Percentiles rank a stretch among this genome's conserved stretches.
Conservation (phyloP, 2,113 vertebrate species). For the Mystacornis crossleyi region DNA sequence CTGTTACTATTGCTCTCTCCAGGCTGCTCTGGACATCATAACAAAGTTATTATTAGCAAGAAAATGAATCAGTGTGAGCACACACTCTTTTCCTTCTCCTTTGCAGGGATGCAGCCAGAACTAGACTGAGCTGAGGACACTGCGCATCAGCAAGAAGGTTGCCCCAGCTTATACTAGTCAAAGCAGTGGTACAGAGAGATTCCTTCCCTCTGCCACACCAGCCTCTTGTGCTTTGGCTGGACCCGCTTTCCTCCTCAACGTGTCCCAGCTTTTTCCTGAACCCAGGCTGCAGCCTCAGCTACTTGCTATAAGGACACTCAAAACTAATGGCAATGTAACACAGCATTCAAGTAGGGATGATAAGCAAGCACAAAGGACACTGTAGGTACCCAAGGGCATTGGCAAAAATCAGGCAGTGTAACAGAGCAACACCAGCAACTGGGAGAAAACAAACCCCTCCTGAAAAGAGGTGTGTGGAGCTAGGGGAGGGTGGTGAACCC, state of each 20-base stretch:
- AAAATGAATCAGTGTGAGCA: background rate
- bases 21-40: background rate
- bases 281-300: background rate
- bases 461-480: accelerated
- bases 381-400: accelerated
- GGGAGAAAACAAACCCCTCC: background rate
- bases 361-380: background rate
- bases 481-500: accelerated
- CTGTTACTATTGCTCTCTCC: conserved; percentile 15
- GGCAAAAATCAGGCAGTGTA: background rate
- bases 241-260: background rate
- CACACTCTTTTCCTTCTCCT: background rate
- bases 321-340: background rate
- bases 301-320: background rate
- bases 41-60: conserved; percentile 13
- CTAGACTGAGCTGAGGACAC: background rate
- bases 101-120: background rate
- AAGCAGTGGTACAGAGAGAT: background rate
- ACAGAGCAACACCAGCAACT: background rate
- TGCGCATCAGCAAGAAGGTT: background rate
- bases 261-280: background rate
- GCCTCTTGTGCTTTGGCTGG: background rate
- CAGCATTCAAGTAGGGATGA: background rate
- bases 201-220: background rate
- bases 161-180: background rate